Percentiles rank a stretch among this genome's conserved stretches.
Evolutionary conservation across 2,888 invertebrate genomes (phyloP).

Genomic region (Opisthograptis luteolata): DNA sequence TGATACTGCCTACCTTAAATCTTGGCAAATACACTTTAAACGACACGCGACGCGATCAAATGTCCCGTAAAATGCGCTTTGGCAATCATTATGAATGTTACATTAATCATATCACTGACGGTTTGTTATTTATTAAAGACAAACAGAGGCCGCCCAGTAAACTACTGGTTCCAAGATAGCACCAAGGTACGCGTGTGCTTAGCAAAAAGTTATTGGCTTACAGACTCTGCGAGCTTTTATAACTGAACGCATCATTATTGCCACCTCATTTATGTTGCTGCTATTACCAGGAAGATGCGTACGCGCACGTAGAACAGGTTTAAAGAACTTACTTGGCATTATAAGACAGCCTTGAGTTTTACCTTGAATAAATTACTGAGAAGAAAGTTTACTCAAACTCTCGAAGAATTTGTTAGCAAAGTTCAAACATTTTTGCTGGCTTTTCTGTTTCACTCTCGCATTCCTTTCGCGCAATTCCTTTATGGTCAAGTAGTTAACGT

Average conservation of each 20-base stretch:
- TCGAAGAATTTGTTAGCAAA: slow-evolving; percentile 26
- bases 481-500: neutral
- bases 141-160: slow-evolving; percentile 58
- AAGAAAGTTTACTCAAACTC: slow-evolving; percentile 35
- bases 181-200: slow-evolving; percentile 42
- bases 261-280: slow-evolving; percentile 45
- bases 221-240: slow-evolving; percentile 45
- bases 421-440: slow-evolving; percentile 9
- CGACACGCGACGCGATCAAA: slow-evolving; percentile 52
- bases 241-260: slow-evolving; percentile 47
- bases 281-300: slow-evolving; percentile 36
- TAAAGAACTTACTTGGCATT: slow-evolving; percentile 44
- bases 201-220: slow-evolving; percentile 54
- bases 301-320: slow-evolving; percentile 40
- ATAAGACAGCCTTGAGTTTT: slow-evolving; percentile 38
- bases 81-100: slow-evolving; percentile 57
- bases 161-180: slow-evolving; percentile 33
- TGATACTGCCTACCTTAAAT: slow-evolving; percentile 42
- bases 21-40: slow-evolving; percentile 55
- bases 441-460: neutral
- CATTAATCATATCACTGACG: slow-evolving; percentile 66
- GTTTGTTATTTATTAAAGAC: slow-evolving; percentile 58
- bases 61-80: slow-evolving; percentile 50
- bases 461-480: neutral
- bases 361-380: slow-evolving; percentile 27